Conservation (phyloP, 2,797 vertebrate species). For the Syngnathus rostellatus region DNA sequence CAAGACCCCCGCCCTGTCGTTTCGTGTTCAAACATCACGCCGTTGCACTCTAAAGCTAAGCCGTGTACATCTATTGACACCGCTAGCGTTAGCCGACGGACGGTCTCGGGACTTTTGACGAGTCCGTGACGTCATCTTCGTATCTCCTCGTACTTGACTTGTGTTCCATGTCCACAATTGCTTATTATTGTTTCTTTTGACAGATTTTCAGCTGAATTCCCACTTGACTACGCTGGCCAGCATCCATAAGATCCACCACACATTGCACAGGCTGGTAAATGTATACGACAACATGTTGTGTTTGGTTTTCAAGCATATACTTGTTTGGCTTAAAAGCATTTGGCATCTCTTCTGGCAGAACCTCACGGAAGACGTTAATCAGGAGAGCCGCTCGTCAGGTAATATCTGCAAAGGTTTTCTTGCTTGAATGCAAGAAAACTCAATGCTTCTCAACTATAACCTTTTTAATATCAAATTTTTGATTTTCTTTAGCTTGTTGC, state of each 20-base stretch:
- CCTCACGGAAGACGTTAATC: conserved; percentile 92
- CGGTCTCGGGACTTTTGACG: conserved; percentile 7
- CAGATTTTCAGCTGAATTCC: conserved; percentile 99
- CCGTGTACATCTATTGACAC: conserved; percentile 6
- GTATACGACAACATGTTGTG: not conserved
- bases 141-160: not conserved
- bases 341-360: conserved; percentile 70
- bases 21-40: conserved; percentile 19
- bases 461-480: not conserved
- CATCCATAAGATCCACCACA: conserved; percentile 99
- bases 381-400: conserved; percentile 95
- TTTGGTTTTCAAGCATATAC: conserved; percentile 6
- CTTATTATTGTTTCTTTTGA: conserved; percentile 13
- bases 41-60: conserved; percentile 14
- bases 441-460: not conserved
- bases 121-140: conserved; percentile 37
- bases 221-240: conserved; percentile 98
- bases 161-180: not conserved
- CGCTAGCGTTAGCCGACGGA: not conserved
- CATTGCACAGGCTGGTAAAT: conserved; percentile 98
- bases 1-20: conserved; percentile 39
- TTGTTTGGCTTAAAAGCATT: conserved; percentile 14
- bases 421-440: not conserved
- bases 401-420: conserved; percentile 19
- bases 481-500: conserved; percentile 78